These are phyloP conservation scores for Dolichallabes microphthalmus DNA, from an alignment of 2,113 vertebrate species.

Conservation along the genomic window DNA sequence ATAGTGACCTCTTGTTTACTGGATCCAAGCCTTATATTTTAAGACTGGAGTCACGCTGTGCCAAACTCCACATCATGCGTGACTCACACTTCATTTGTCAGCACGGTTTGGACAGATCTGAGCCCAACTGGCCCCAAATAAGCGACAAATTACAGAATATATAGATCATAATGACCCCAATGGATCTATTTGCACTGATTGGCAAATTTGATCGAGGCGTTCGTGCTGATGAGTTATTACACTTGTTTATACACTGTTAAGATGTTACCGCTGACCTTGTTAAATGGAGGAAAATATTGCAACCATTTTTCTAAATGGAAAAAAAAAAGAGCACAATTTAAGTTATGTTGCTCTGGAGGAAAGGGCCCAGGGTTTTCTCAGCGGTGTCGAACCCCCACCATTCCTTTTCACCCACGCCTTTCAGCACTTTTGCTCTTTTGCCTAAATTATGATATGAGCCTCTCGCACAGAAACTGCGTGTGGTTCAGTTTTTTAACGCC, in stretches of 20 bases:
- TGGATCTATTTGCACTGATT: conserved; percentile 51
- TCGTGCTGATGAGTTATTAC: conserved; percentile 60
- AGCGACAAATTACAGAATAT: conserved; percentile 61
- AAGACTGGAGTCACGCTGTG: conserved; percentile 36
- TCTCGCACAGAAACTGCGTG: background rate
- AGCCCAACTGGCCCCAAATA: conserved; percentile 55
- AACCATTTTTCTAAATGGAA: conserved; percentile 6
- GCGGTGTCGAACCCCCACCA: conserved; percentile 13
- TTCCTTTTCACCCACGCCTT: background rate
- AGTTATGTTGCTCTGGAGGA: conserved; percentile 46
- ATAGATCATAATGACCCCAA: conserved; percentile 54
- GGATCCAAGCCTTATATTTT: conserved; percentile 48
- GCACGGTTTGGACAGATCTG: background rate
- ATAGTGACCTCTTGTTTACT: conserved; percentile 62
- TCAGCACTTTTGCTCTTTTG: background rate
- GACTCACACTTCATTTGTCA: conserved; percentile 57
- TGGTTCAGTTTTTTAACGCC: background rate
- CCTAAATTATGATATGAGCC: background rate
- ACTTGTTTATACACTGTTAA: conserved; percentile 55
- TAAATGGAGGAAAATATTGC: conserved; percentile 52
- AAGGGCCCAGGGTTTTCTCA: conserved; percentile 24
- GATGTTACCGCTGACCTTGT: conserved; percentile 53
- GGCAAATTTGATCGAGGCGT: conserved; percentile 51
- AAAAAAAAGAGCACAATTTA: conserved; percentile 33
- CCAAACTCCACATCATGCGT: conserved; percentile 68